A percentile compares a stretch with the other conserved stretches of the same genome.
These are phyloP conservation scores for Lasioglossum morio DNA, from an alignment of 2,888 invertebrate genomes.

Conservation along the genomic window DNA sequence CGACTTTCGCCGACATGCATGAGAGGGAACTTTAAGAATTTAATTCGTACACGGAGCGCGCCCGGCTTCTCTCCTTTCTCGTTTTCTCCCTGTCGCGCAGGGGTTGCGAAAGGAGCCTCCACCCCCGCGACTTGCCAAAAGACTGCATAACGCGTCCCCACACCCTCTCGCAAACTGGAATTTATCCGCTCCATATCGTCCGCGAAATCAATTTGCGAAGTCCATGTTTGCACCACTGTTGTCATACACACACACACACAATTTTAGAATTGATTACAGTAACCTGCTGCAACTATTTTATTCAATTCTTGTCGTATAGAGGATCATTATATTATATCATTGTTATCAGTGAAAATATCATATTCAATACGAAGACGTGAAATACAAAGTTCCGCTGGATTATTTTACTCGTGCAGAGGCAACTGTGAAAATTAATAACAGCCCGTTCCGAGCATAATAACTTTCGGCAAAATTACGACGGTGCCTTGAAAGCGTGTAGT, in stretches of 20 bases:
- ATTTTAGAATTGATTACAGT: not conserved
- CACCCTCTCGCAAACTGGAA: not conserved
- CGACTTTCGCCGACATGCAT: constrained; percentile 81
- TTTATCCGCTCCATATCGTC: not conserved
- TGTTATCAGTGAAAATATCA: too few relatives aligned
- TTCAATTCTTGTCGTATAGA: too few relatives aligned
- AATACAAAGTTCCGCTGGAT: too few relatives aligned
- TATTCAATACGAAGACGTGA: too few relatives aligned
- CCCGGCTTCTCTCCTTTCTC: constrained; percentile 33
- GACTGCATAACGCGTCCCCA: not conserved
- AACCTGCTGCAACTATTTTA: not conserved
- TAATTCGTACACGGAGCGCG: constrained; percentile 79
- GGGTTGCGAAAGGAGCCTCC: not conserved
- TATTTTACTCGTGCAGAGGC: too few relatives aligned
- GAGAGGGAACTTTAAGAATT: constrained; percentile 84
- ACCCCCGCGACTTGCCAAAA: not conserved
- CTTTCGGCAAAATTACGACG: not conserved
- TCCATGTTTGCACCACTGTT: too few relatives aligned
- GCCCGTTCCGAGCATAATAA: not conserved
- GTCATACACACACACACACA: not conserved
- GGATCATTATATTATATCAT: too few relatives aligned
- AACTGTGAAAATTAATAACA: not conserved
- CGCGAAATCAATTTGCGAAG: not conserved
- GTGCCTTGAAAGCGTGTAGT: not conserved
- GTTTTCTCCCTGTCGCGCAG: constrained; percentile 9